Evolutionary conservation across 2,113 vertebrate species (phyloP).

Genomic region (Murina feae): DNA sequence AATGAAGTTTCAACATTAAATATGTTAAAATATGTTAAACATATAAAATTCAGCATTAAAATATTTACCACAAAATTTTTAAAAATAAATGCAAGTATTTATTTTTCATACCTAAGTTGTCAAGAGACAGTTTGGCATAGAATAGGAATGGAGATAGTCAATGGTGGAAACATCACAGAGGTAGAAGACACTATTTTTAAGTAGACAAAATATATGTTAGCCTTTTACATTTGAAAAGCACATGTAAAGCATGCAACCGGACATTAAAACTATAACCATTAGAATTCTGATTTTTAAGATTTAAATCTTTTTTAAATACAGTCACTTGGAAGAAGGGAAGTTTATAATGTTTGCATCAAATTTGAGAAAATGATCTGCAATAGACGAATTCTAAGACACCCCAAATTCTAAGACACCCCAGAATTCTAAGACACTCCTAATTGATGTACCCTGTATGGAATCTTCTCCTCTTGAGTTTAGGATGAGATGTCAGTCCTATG

Average conservation of each 20-base stretch:
- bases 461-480: background rate
- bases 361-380: background rate
- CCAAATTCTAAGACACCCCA: background rate
- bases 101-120: constrained; percentile 37
- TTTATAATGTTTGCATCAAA: background rate
- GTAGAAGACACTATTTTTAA: background rate
- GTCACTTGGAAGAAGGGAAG: background rate
- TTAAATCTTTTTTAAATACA: background rate
- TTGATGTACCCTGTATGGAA: background rate
- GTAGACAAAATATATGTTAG: background rate
- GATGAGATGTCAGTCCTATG: background rate
- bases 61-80: background rate
- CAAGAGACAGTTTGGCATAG: background rate
- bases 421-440: background rate
- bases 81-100: constrained; percentile 17
- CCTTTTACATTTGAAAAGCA: background rate
- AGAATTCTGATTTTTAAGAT: background rate
- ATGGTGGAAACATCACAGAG: background rate
- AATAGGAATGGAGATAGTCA: background rate
- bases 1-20: background rate
- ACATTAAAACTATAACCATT: background rate
- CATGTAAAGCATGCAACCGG: background rate
- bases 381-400: background rate
- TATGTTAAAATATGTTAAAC: background rate
- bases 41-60: background rate